These are phyloP conservation scores for Microctonus aethiopoides DNA, from an alignment of 2,888 invertebrate genomes.

Conservation along the genomic window DNA sequence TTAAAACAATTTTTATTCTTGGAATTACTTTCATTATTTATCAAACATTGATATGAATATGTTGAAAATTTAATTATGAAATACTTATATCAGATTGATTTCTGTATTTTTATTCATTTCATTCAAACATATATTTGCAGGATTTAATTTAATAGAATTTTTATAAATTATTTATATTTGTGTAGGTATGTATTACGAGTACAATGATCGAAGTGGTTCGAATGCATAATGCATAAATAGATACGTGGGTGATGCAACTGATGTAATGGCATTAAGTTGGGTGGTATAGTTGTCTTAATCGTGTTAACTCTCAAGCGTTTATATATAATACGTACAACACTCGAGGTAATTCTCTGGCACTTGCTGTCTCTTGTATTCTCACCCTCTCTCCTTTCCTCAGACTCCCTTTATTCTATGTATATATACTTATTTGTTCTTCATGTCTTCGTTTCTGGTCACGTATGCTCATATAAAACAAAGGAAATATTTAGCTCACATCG, in stretches of 20 bases:
- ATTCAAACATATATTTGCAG: too few species aligned
- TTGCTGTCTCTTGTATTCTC: neutral
- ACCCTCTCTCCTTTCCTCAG: too few species aligned
- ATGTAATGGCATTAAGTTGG: slow-evolving; percentile 3
- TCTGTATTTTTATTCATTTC: too few species aligned
- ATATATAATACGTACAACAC: neutral
- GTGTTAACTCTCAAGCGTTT: slow-evolving; percentile 30
- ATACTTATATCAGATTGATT: too few species aligned
- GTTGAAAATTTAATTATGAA: too few species aligned
- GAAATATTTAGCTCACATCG: slow-evolving; percentile 54
- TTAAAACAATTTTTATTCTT: too few species aligned
- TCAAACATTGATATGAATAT: too few species aligned
- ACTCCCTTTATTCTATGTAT: too few species aligned
- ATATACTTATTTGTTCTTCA: slow-evolving; percentile 34
- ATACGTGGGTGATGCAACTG: neutral
- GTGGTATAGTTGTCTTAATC: slow-evolving; percentile 33
- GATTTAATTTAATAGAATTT: too few species aligned
- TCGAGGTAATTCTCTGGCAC: neutral
- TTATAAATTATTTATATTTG: too few species aligned
- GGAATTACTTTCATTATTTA: too few species aligned
- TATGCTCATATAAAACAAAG: slow-evolving; percentile 64
- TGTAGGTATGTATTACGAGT: too few species aligned
- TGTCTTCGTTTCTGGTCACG: slow-evolving; percentile 66
- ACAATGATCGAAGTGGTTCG: neutral
- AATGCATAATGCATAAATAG: neutral